A percentile compares a stretch with the other conserved stretches of the same genome.
Evolutionary conservation across 2,113 vertebrate species (phyloP).

Genomic region (Nyctereutes procyonoides): DNA sequence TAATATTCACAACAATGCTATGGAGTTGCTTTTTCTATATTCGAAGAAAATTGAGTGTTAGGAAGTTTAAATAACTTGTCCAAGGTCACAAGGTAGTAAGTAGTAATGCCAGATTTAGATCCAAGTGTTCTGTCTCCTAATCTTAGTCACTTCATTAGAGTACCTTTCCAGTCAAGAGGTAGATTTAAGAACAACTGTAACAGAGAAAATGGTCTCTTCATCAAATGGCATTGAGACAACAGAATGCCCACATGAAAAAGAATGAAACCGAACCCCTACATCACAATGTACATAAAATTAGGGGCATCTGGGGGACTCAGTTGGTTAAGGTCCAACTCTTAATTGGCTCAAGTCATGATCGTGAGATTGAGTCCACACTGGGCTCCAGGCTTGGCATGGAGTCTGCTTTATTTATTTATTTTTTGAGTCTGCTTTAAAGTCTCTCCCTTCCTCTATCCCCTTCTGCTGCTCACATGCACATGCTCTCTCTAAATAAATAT

Average conservation of each 20-base stretch:
- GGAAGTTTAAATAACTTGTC: not conserved
- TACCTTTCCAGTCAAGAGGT: not conserved
- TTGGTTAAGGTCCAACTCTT: not conserved
- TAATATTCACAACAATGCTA: not conserved
- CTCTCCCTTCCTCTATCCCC: not conserved
- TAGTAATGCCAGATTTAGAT: not conserved
- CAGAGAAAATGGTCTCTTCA: not conserved
- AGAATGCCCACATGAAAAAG: not conserved
- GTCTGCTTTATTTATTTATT: too few relatives aligned
- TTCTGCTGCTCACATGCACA: not conserved
- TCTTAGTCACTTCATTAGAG: not conserved
- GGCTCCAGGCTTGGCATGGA: not conserved
- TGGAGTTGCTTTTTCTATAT: not conserved
- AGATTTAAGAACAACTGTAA: not conserved
- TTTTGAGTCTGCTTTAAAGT: not conserved
- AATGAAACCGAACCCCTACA: not conserved
- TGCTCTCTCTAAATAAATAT: not conserved
- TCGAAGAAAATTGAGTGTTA: not conserved
- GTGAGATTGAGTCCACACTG: not conserved
- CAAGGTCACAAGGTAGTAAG: not conserved
- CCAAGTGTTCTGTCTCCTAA: not conserved
- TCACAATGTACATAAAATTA: not conserved
- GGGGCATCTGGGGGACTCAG: not conserved
- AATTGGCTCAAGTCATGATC: not conserved
- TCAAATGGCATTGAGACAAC: not conserved